A percentile compares a stretch with the other conserved stretches of the same genome.
Evolutionary conservation across 2,797 vertebrate species (phyloP).

Genomic region (Hydrolagus colliei): DNA sequence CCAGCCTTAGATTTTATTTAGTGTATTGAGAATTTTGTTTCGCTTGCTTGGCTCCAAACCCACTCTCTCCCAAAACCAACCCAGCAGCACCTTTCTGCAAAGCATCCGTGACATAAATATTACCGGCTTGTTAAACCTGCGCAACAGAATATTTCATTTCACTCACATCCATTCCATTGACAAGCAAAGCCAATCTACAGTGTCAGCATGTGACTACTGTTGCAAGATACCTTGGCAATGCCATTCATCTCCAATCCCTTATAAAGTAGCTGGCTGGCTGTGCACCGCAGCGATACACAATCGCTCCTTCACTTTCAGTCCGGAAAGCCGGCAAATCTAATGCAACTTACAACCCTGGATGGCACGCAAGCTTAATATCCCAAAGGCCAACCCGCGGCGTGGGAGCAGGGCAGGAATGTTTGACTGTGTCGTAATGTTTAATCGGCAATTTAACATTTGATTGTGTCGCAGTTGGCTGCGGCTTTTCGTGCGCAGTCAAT

Average conservation of each 20-base stretch:
- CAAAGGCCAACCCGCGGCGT: not conserved
- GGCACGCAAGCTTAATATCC: not conserved
- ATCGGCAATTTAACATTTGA: too few species aligned
- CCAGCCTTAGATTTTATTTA: not conserved
- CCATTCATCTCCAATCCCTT: not conserved
- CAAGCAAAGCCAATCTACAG: not conserved
- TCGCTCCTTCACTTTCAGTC: not conserved
- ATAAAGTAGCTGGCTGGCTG: not conserved
- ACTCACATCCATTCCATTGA: not conserved
- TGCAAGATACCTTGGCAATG: not conserved
- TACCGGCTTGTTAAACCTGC: not conserved
- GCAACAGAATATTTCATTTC: not conserved
- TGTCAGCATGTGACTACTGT: not conserved
- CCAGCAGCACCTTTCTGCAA: not conserved
- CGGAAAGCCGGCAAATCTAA: not conserved
- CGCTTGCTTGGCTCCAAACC: not conserved
- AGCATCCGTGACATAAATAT: not conserved
- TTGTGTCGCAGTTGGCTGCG: too few species aligned
- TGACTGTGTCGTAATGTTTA: not conserved
- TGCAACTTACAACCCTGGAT: not conserved
- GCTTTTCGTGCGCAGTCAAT: too few species aligned
- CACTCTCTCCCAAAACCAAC: too few species aligned
- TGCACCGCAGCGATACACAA: not conserved
- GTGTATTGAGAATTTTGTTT: not conserved
- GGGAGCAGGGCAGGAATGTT: not conserved